phyloP scores from a whole-genome alignment of 2,797 vertebrate genomes.

The Sebastiscus albofasciatus region DNA sequence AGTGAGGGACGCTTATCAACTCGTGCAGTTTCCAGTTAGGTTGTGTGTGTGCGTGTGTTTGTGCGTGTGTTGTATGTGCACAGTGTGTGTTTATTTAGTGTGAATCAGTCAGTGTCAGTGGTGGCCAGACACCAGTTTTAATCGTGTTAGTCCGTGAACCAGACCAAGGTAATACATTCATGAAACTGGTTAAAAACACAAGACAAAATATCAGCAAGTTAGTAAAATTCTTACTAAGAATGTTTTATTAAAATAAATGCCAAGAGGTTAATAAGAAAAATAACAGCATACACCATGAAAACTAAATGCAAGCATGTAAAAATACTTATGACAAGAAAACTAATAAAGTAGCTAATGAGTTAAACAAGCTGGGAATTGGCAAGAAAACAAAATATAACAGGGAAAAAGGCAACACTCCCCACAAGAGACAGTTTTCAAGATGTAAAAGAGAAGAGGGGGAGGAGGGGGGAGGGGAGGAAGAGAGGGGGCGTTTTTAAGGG shows the following conservation, averaged over 20 bases:
- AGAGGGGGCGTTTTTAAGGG: not conserved
- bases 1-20: slow-evolving; percentile 68
- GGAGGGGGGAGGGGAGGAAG: slow-evolving; percentile 45
- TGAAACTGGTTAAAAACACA: slow-evolving; percentile 89
- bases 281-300: slow-evolving; percentile 91
- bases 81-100: slow-evolving; percentile 32
- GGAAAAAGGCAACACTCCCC: slow-evolving; percentile 85
- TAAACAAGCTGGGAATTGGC: slow-evolving; percentile 88
- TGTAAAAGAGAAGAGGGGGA: slow-evolving; percentile 66
- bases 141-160: slow-evolving; percentile 89
- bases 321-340: slow-evolving; percentile 88
- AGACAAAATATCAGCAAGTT: slow-evolving; percentile 90
- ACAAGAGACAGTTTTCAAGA: slow-evolving; percentile 79
- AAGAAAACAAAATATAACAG: slow-evolving; percentile 80
- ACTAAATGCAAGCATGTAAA: slow-evolving; percentile 92
- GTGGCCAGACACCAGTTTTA: slow-evolving; percentile 84
- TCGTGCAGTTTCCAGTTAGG: slow-evolving; percentile 81
- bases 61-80: slow-evolving; percentile 24
- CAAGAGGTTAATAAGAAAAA: slow-evolving; percentile 91
- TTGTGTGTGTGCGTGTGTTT: slow-evolving; percentile 19
- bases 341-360: slow-evolving; percentile 89
- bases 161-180: slow-evolving; percentile 88
- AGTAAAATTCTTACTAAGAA: slow-evolving; percentile 93
- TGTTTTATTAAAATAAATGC: slow-evolving; percentile 93
- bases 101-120: slow-evolving; percentile 62